Evolutionary conservation across 2,113 vertebrate species (phyloP), one percentile per base, ranked within the genome.

Genomic region (Lophura nycthemera): DNA sequence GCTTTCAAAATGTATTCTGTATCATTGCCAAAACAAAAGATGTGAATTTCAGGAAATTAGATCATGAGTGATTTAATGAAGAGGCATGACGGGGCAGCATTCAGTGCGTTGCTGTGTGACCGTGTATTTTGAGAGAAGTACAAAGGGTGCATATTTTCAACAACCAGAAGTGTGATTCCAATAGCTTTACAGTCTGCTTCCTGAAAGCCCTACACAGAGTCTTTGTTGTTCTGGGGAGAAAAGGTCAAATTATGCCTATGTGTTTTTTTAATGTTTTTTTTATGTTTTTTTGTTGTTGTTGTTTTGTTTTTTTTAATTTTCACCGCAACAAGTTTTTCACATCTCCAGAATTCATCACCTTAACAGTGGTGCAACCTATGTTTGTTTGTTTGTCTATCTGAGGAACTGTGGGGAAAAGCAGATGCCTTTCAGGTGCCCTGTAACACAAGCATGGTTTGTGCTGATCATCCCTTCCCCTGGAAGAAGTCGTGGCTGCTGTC

Each of bases 11-110:
- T 47, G 29, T 30, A 34, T 91, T 91, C 56, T 83, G 83, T n/a
- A 12, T 80, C 56, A 47, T 45, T 94, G 93, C 83, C 86, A 95
- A 76, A 92, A 81, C 80, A 95, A 86, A 79, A 86, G 43, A 88
- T 67, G 76, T 17, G 25, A 84, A 71, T 85, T 91, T 93, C 93
- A 91, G 89, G 90, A 93, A 94, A 95, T 72, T 78, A 78, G 91
- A 57, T 95, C 88, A 87, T 95, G 96, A 97, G 94, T 93, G 94
- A 82, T 97, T 97, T 96, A 95, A 96, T 94, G 79, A 85, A 90
- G 93, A 85, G 76, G 73, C 93, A 72, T 48, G 91, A 91, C 14
- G 56, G 84, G 91, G 70, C 92, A 88, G 85, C 79, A 59, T 97
- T 97, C 69, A 36, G 52, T 71, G 74, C 45, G 24, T 63, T 75